Conservation (phyloP, 1,140 invertebrate species). For the Euura saliciscinereae region DNA sequence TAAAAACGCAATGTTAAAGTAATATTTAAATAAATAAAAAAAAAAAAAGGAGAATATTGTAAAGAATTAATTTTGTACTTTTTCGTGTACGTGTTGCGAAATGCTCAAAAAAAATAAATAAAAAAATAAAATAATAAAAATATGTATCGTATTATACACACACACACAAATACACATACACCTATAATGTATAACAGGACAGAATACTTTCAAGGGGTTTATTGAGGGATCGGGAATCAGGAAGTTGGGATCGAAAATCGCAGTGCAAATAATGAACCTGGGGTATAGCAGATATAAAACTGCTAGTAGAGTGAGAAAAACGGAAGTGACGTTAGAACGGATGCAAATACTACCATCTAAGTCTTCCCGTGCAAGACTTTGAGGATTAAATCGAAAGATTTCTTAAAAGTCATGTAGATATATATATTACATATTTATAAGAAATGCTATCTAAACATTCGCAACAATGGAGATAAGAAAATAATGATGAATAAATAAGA, state of each 20-base stretch:
- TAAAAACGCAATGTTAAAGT: slow-evolving; percentile 25
- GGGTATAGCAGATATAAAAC: too few species aligned
- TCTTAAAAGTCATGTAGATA: background rate
- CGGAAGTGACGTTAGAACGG: background rate
- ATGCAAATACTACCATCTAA: background rate
- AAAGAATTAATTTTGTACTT: slow-evolving; percentile 60
- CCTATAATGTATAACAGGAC: background rate
- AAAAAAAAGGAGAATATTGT: slow-evolving; percentile 41
- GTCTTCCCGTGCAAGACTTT: slow-evolving; percentile 2
- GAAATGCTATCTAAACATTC: too few species aligned
- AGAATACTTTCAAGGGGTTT: background rate
- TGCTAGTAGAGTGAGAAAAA: too few species aligned
- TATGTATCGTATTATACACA: slow-evolving; percentile 25
- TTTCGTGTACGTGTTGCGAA: slow-evolving; percentile 46
- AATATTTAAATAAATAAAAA: slow-evolving; percentile 27
- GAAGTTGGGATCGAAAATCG: too few species aligned
- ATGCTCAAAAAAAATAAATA: slow-evolving; percentile 45
- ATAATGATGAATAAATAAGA: too few species aligned
- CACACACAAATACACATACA: slow-evolving; percentile 6
- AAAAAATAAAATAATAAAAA: slow-evolving; percentile 24
- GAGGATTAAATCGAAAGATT: background rate
- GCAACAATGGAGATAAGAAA: too few species aligned
- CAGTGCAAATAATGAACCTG: too few species aligned
- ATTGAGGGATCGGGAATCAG: background rate
- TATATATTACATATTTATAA: too few species aligned